Evolutionary conservation across 1,140 invertebrate species (phyloP).

Genomic region (Lerema accius): DNA sequence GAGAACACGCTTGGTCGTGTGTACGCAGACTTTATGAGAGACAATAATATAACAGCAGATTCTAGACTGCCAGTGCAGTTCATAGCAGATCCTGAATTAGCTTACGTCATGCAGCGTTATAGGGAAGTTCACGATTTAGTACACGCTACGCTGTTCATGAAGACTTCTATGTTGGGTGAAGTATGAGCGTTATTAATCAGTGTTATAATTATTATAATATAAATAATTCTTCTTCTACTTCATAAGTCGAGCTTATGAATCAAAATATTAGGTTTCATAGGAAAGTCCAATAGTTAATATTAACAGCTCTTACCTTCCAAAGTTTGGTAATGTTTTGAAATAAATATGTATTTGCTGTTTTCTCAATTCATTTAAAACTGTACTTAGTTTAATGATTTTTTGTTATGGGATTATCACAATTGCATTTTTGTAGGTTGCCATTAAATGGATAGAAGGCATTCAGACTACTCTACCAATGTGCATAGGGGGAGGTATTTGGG

Average conservation of each 20-base stretch:
- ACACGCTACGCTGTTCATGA: conserved; percentile 95
- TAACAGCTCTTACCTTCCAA: too few relatives aligned
- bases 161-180: conserved; percentile 96
- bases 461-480: conserved; percentile 96
- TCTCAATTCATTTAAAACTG: too few relatives aligned
- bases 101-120: conserved; percentile 98
- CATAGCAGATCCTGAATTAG: conserved; percentile 94
- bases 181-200: conserved; percentile 41
- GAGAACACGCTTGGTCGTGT: conserved; percentile 91
- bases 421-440: too few relatives aligned
- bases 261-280: too few relatives aligned
- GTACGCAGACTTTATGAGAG: conserved; percentile 92
- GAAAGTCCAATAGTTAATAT: too few relatives aligned
- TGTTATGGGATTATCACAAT: too few relatives aligned
- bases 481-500: conserved; percentile 92
- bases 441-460: conserved; percentile 98
- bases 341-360: too few relatives aligned
- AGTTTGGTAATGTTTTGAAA: too few relatives aligned
- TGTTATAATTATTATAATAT: too few relatives aligned
- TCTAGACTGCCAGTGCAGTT: conserved; percentile 94
- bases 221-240: too few relatives aligned
- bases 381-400: too few relatives aligned
- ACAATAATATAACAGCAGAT: conserved; percentile 96
- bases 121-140: conserved; percentile 98
- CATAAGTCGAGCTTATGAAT: too few relatives aligned